Conservation (phyloP, 2,113 vertebrate species). For the Hucho hucho region DNA sequence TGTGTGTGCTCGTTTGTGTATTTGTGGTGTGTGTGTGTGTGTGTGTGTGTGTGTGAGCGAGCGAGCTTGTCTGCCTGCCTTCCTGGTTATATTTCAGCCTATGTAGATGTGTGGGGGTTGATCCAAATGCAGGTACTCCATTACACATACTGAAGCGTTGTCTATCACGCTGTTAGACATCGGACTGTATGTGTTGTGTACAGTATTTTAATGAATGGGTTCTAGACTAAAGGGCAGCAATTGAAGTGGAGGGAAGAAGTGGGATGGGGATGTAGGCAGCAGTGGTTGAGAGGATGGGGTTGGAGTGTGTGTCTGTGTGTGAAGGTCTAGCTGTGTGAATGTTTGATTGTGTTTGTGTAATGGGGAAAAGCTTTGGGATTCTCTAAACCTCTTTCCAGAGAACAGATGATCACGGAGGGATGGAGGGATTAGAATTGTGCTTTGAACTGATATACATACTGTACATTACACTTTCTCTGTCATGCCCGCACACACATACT, state of each 20-base stretch:
- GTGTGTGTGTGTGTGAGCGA: not conserved
- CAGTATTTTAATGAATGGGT: not conserved
- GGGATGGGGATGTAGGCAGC: not conserved
- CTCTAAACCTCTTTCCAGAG: not conserved
- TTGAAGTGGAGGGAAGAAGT: not conserved
- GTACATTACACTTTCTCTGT: not conserved
- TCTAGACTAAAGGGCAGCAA: not conserved
- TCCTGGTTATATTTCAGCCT: not conserved
- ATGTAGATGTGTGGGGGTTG: not conserved
- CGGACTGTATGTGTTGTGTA: not conserved
- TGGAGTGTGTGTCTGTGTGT: not conserved
- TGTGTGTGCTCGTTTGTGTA: constrained; percentile 2
- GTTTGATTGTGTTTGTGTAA: not conserved
- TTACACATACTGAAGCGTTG: not conserved
- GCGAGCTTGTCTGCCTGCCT: not conserved
- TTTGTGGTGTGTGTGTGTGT: constrained; percentile 15
- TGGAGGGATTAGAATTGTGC: not conserved
- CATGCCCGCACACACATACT: not conserved
- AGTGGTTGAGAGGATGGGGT: constrained; percentile 3
- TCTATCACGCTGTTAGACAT: not conserved
- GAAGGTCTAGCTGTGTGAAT: not conserved
- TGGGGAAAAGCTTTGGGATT: not conserved
- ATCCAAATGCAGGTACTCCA: constrained; percentile 1
- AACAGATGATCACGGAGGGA: not conserved
- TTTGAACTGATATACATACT: not conserved